Percentiles rank a stretch among this genome's conserved stretches.
Conservation (phyloP, 2,888 invertebrate species). For the Polyommatus iphigenia region DNA sequence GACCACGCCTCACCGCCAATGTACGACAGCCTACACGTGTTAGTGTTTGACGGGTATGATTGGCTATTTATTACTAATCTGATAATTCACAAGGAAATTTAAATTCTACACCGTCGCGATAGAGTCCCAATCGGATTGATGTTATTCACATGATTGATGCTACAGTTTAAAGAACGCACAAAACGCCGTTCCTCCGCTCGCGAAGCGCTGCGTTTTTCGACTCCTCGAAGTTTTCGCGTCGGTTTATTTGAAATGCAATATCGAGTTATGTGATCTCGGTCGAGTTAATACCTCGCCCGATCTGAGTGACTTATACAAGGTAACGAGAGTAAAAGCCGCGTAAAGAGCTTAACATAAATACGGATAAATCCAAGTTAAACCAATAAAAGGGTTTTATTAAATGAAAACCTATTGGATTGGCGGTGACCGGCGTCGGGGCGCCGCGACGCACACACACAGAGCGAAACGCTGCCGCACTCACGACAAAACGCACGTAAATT, state of each 20-base stretch:
- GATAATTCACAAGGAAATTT: constrained; percentile 36
- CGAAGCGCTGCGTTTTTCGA: constrained; percentile 29
- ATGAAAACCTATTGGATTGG: constrained; percentile 76
- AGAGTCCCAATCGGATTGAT: background rate
- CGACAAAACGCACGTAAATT: background rate
- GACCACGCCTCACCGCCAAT: constrained; percentile 51
- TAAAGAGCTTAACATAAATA: constrained; percentile 45
- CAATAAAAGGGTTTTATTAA: constrained; percentile 77
- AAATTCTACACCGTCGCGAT: background rate
- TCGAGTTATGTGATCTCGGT: constrained; percentile 35
- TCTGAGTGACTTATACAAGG: constrained; percentile 36
- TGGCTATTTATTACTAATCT: constrained; percentile 35
- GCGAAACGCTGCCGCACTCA: constrained; percentile 39
- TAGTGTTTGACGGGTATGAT: constrained; percentile 37
- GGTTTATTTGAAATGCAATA: constrained; percentile 13
- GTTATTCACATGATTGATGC: constrained; percentile 35
- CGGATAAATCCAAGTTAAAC: constrained; percentile 72
- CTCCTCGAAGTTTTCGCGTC: constrained; percentile 18
- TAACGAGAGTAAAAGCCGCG: constrained; percentile 41
- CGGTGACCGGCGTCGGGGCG: constrained; percentile 54
- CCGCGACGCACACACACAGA: constrained; percentile 47
- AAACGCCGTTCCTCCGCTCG: constrained; percentile 38
- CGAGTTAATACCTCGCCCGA: constrained; percentile 9
- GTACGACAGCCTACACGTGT: constrained; percentile 39
- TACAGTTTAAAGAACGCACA: constrained; percentile 39